Evolutionary conservation across 1,140 invertebrate species (phyloP), one percentile per base, ranked within the genome.

Genomic region (Papilio glaucus): DNA sequence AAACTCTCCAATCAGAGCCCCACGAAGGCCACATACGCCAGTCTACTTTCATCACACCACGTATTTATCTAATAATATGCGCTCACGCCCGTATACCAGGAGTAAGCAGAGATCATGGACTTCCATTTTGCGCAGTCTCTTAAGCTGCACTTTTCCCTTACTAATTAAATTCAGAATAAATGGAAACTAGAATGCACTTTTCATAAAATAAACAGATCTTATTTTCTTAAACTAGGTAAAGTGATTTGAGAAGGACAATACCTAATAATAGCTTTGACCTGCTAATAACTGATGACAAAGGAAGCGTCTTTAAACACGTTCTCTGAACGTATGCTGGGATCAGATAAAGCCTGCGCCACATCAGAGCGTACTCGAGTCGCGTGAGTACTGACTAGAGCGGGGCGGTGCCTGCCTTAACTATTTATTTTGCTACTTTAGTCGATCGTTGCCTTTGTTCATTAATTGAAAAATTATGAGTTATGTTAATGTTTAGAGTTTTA

Each of bases 271-370:
- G 29, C 29, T 3, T 6, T 6, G 42, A 45, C 42, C 8, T 21
- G 24, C 18, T 57, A 57, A 57, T 57, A 57, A 57, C 10, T 57
- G 49, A 57, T 12, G 49, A 57, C 49, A 57, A 24, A 57, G 21
- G 49, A 57, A 21, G 49, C 24, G 21, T 26, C 49, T 57, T 57
- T 57, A 10, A 57, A 21, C 49, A 57, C 49, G 49, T 57, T 57
- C 49, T 21, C 29, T 33, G 21, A 57, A 57, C 49, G n/a, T 57
- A 9, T 12, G 49, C 49, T 10, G 49, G 10, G 18, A 57, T 57
- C 49, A 26, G 49, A 57, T 57, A 57, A 57, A 21, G 18, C 10
- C 24, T 10, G 45, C 18, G 45, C 45, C 15, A 49, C 45, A 24
- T 24, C 49, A 57, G 9, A 57, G 49, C 10, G 49, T 21, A 24